These are phyloP conservation scores for Tragelaphus buxtoni DNA, from an alignment of 2,113 vertebrate genomes.

Conservation along the genomic window DNA sequence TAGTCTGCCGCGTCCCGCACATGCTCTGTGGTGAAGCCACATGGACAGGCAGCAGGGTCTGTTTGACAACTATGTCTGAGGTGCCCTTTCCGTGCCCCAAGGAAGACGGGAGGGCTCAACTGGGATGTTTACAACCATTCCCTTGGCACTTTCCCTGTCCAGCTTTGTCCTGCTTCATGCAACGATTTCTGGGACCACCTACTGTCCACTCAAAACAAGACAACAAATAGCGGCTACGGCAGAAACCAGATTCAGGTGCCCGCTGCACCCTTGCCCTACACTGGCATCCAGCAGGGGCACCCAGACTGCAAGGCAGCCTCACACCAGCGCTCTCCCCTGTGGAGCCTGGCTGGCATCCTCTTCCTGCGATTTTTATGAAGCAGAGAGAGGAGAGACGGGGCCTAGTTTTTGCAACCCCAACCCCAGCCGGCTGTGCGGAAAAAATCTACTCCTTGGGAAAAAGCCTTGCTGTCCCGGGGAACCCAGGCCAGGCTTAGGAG, in stretches of 20 bases:
- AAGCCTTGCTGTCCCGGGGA: background rate
- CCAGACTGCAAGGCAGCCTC: background rate
- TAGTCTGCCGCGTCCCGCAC: accelerated
- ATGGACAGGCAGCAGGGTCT: background rate
- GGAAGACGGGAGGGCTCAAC: background rate
- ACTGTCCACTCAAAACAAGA: background rate
- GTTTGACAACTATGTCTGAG: background rate
- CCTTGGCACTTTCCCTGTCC: background rate
- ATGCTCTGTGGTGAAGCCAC: background rate
- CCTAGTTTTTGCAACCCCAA: background rate
- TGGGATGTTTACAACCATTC: background rate
- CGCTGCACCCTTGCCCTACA: accelerated
- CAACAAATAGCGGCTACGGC: background rate
- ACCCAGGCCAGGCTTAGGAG: background rate
- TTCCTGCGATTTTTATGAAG: background rate
- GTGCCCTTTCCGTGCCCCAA: background rate
- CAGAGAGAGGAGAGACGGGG: background rate
- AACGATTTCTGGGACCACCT: background rate
- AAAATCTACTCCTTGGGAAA: background rate
- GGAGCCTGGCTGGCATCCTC: background rate
- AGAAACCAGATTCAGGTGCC: background rate
- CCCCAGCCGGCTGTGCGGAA: background rate
- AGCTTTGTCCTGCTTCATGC: background rate
- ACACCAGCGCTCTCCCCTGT: background rate
- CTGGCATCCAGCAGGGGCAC: background rate